Evolutionary conservation across 1,140 invertebrate genomes (phyloP).

Genomic region (Atta colombica): DNA sequence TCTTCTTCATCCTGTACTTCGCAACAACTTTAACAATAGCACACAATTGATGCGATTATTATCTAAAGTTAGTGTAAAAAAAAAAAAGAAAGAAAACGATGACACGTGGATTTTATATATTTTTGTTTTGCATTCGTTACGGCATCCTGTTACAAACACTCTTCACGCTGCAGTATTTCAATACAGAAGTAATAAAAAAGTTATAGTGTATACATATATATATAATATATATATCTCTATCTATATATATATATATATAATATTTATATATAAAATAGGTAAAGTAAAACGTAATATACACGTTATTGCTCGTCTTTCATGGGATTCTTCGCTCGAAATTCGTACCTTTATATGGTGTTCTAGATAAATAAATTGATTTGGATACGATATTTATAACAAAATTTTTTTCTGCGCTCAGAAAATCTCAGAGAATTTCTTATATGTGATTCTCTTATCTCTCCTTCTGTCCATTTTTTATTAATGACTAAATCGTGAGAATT

Average conservation of each 20-base stretch:
- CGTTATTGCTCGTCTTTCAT: slow-evolving; percentile 36
- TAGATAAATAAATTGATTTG: neutral
- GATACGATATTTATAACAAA: neutral
- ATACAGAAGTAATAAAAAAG: slow-evolving; percentile 80
- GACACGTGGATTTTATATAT: slow-evolving; percentile 65
- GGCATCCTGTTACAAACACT: slow-evolving; percentile 79
- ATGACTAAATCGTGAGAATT: neutral
- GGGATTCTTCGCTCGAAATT: slow-evolving; percentile 27
- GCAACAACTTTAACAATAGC: slow-evolving; percentile 60
- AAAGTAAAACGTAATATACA: slow-evolving; percentile 51
- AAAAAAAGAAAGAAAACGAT: slow-evolving; percentile 52
- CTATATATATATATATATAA: slow-evolving; percentile 64
- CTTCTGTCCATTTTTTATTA: neutral
- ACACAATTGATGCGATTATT: slow-evolving; percentile 42
- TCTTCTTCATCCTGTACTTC: slow-evolving; percentile 16
- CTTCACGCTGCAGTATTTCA: slow-evolving; percentile 72
- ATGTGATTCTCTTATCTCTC: neutral
- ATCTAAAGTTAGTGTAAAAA: slow-evolving; percentile 66
- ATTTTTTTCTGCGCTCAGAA: neutral
- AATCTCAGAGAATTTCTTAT: neutral
- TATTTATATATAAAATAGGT: slow-evolving; percentile 61
- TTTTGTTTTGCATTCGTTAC: slow-evolving; percentile 65
- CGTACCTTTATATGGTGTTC: neutral
- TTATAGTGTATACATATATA: slow-evolving; percentile 79
- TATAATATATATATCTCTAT: slow-evolving; percentile 69